Evolutionary conservation across 2,888 invertebrate species (phyloP).

Genomic region (Marasmarcha lunaedactyla): DNA sequence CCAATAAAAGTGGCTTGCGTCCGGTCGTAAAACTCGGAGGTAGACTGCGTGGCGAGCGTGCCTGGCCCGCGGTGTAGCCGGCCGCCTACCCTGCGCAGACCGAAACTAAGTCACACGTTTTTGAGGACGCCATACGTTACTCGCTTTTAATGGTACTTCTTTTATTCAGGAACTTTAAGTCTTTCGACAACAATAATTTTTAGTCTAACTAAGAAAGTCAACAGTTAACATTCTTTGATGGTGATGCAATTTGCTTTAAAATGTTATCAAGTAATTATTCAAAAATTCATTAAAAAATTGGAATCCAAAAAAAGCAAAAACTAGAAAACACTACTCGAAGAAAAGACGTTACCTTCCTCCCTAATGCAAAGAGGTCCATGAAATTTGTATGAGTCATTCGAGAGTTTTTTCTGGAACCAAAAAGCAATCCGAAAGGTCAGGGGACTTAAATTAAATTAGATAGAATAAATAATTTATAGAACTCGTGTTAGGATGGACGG

Average conservation of each 20-base stretch:
- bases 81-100: constrained; percentile 22
- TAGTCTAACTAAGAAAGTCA: constrained; percentile 27
- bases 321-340: neutral
- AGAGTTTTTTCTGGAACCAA: constrained; percentile 34
- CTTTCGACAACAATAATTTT: too few species aligned
- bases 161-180: too few species aligned
- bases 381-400: constrained; percentile 45
- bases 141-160: too few species aligned
- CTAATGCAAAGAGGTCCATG: constrained; percentile 38
- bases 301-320: too few species aligned
- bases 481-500: constrained; percentile 58
- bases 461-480: constrained; percentile 63
- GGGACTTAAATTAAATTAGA: constrained; percentile 65
- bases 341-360: constrained; percentile 32
- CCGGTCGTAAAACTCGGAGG: constrained; percentile 51
- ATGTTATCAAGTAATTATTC: too few species aligned
- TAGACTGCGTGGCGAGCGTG: constrained; percentile 68
- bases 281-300: too few species aligned
- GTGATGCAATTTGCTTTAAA: too few species aligned
- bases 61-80: constrained; percentile 51
- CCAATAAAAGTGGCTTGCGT: constrained; percentile 65
- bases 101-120: constrained; percentile 9
- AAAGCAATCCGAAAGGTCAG: constrained; percentile 53
- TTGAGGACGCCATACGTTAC: too few species aligned
- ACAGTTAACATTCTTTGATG: too few species aligned